phyloP scores from a whole-genome alignment of 2,113 vertebrate genomes.

The Xiphias gladius region DNA sequence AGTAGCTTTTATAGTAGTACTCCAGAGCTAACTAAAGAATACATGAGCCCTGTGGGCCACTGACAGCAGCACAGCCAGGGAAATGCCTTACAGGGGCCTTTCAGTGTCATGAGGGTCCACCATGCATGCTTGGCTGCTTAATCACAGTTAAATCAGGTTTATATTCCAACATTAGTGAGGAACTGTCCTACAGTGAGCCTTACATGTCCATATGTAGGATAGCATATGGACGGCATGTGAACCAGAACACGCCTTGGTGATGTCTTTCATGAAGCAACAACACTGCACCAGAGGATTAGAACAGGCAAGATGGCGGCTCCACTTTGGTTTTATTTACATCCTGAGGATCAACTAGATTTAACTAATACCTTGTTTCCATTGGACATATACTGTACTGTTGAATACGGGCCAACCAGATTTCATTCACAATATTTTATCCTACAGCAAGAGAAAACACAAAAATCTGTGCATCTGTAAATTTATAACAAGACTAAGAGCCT shows the following conservation, averaged over 20 bases:
- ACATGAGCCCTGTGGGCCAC: constrained; percentile 72
- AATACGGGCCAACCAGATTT: constrained; percentile 21
- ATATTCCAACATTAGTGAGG: constrained; percentile 29
- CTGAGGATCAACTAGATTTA: constrained; percentile 68
- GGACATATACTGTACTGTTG: constrained; percentile 27
- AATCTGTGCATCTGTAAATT: constrained; percentile 14
- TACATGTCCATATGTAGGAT: constrained; percentile 8
- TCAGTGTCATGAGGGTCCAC: constrained; percentile 51
- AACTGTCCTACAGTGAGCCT: constrained; percentile 22
- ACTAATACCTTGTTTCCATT: constrained; percentile 64
- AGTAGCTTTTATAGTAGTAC: constrained; percentile 77
- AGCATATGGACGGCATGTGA: constrained; percentile 48
- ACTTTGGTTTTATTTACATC: constrained; percentile 74
- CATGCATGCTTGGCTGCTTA: constrained; percentile 59
- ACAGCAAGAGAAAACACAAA: background rate
- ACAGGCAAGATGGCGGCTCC: constrained; percentile 58
- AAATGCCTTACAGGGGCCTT: constrained; percentile 47
- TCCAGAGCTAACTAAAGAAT: constrained; percentile 77
- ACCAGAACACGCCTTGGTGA: constrained; percentile 31
- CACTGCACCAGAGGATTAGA: constrained; percentile 69
- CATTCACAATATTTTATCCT: background rate
- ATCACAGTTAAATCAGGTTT: constrained; percentile 57
- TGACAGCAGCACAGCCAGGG: constrained; percentile 59
- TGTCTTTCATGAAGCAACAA: constrained; percentile 52
- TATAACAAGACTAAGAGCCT: background rate